Base-by-base conservation (phyloP, 2,113 vertebrate species). In the Upupa epops region DNA sequence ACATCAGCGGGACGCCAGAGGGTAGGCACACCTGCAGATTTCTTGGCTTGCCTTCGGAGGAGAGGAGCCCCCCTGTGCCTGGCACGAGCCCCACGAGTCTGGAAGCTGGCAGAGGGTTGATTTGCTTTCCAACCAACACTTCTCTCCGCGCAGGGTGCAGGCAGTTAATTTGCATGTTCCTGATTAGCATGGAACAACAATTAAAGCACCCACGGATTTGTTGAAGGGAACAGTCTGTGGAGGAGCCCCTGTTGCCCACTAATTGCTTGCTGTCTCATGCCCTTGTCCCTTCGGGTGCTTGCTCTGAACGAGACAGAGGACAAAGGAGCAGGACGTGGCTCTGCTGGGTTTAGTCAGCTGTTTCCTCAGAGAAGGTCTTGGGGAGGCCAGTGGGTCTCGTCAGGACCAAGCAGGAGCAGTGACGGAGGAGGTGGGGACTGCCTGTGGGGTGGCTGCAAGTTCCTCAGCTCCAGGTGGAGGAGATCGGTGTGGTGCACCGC, bases 1-100 rank as follows among this genome's bases (percentile, higher is more conserved):
- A 99, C 95, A 98, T 98, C 94, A 99, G 99, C 32, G 98, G 98
- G 63, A 99, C 98, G 1, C 98, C 98, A 0, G 99, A 99, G 95
- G 99, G 99, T 99, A 94, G 92, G 96, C 29, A 80, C 46, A n/a
- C 8, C 0, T n/a, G 76, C 46, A 69, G 54, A 56, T 37, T 24
- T 61, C 63, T 5, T 19, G 51, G 11, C 72, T 78, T 45, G 52
- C 24, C 83, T 46, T 31, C 32, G 37, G 28, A 70, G 40, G 34
- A 1, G 5, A 51, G 63, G 11, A 11, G 46, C 48, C 25, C 0
- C 1, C 52, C 7, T 0, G 8, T 31, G 8, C 68, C 64, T 26
- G 12, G 52, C 59, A 36, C 73, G 46, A 65, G 24, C n/a, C 40
- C 26, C 17, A 8, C 0, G 1, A 54, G 54, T 82, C 66, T 34